A percentile compares a stretch with the other conserved stretches of the same genome.
phyloP scores from a whole-genome alignment of 2,888 invertebrate genomes.

The Acrocera orbiculus region DNA sequence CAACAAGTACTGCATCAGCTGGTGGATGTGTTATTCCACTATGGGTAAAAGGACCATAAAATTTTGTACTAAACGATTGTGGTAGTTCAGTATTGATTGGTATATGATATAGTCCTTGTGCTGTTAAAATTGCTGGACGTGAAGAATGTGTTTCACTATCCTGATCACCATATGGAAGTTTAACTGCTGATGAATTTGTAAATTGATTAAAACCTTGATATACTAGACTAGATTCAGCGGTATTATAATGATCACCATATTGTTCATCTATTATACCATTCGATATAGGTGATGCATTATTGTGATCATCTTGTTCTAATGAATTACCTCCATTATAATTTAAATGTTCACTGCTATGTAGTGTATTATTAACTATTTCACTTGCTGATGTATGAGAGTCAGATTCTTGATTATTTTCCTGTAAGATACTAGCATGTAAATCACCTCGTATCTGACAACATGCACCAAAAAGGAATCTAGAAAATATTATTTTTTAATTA shows the following conservation, averaged over 20 bases:
- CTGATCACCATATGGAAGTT: not conserved
- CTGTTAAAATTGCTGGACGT: not conserved
- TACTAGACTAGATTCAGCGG: too few relatives aligned
- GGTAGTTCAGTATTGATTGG: too few relatives aligned
- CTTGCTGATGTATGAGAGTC: too few relatives aligned
- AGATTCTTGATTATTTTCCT: not conserved
- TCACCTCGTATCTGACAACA: constrained; percentile 60
- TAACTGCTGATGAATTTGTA: constrained; percentile 1
- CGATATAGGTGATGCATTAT: too few relatives aligned
- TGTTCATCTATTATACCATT: too few relatives aligned
- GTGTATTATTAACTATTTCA: too few relatives aligned
- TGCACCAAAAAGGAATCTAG: constrained; percentile 64
- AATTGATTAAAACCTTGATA: constrained; percentile 9
- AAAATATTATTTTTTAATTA: constrained; percentile 1
- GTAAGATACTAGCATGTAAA: constrained; percentile 27
- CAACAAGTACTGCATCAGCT: constrained; percentile 45
- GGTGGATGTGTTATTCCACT: constrained; percentile 41
- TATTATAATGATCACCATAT: too few relatives aligned
- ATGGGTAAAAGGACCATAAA: constrained; percentile 33
- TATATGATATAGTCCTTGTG: too few relatives aligned
- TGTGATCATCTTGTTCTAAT: too few relatives aligned
- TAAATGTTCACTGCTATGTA: too few relatives aligned
- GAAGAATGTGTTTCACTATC: not conserved
- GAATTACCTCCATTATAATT: too few relatives aligned
- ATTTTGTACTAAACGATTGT: too few relatives aligned